A percentile compares a stretch with the other conserved stretches of the same genome.
These are phyloP conservation scores for Hyaena hyaena DNA, from an alignment of 2,113 vertebrate genomes.

Conservation along the genomic window DNA sequence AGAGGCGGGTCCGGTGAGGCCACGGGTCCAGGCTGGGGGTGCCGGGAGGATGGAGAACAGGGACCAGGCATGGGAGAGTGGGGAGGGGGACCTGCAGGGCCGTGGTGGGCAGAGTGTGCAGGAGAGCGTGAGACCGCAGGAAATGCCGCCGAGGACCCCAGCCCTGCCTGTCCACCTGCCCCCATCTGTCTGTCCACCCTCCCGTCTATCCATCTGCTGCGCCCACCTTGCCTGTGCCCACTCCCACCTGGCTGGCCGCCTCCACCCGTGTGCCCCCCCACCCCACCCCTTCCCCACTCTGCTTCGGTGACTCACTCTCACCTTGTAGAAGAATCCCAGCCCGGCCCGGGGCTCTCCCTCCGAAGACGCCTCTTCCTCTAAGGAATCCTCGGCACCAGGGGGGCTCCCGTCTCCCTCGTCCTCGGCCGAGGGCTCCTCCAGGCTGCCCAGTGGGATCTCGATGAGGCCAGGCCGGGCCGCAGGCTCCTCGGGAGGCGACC, in stretches of 20 bases:
- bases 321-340: slow-evolving; percentile 93
- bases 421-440: slow-evolving; percentile 82
- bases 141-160: not conserved
- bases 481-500: slow-evolving; percentile 50
- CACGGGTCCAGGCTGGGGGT: not conserved
- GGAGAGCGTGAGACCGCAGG: not conserved
- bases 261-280: accelerated
- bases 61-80: not conserved
- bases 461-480: slow-evolving; percentile 87
- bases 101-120: not conserved
- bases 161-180: not conserved
- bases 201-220: not conserved
- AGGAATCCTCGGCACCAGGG: slow-evolving; percentile 84
- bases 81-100: not conserved
- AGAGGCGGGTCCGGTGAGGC: not conserved
- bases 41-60: not conserved
- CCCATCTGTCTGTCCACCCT: not conserved
- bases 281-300: accelerated
- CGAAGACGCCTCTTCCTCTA: slow-evolving; percentile 85
- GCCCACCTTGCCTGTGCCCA: not conserved
- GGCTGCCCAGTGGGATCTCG: slow-evolving; percentile 90
- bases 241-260: not conserved
- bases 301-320: slow-evolving; percentile 3
- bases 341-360: slow-evolving; percentile 83
- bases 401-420: slow-evolving; percentile 85